A percentile compares a stretch with the other conserved stretches of the same genome.
Conservation (phyloP, 2,797 vertebrate genomes). For the Gorsachius magnificus region DNA sequence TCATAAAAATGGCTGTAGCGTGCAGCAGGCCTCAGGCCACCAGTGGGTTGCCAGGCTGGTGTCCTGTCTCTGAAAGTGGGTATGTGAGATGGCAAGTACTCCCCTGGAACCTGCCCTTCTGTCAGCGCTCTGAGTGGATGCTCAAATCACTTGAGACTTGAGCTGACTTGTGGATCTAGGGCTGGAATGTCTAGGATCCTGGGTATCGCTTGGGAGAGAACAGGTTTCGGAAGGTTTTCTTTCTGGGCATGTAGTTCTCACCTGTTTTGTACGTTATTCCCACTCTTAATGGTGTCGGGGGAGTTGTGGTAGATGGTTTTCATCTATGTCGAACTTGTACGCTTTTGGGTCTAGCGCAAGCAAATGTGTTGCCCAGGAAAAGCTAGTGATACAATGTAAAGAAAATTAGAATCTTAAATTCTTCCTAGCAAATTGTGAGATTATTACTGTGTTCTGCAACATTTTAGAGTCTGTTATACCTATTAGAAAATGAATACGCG, state of each 20-base stretch:
- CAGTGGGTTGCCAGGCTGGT: not conserved
- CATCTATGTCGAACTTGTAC: not conserved
- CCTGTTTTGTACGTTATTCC: not conserved
- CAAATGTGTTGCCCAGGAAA: not conserved
- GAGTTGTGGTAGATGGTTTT: not conserved
- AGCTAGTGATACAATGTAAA: not conserved
- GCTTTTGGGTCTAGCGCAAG: not conserved
- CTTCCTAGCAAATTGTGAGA: not conserved
- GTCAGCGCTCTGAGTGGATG: not conserved
- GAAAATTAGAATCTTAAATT: not conserved
- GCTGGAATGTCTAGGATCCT: not conserved
- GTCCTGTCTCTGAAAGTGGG: not conserved
- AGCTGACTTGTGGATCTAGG: not conserved
- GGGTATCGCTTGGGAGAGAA: not conserved
- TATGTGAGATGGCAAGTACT: not conserved
- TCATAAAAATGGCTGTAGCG: not conserved
- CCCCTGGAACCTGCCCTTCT: not conserved
- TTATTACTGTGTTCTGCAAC: not conserved
- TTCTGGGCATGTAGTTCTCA: not conserved
- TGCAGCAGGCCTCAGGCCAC: fast-evolving
- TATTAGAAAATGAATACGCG: not conserved
- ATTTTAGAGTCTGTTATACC: not conserved
- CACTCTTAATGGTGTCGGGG: not conserved
- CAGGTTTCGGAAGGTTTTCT: not conserved
- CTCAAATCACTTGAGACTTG: not conserved